These are phyloP conservation scores for Diacarnus erythraeanus DNA, from an alignment of 37 sponge, comb jelly and placozoan species.

Conservation along the genomic window DNA sequence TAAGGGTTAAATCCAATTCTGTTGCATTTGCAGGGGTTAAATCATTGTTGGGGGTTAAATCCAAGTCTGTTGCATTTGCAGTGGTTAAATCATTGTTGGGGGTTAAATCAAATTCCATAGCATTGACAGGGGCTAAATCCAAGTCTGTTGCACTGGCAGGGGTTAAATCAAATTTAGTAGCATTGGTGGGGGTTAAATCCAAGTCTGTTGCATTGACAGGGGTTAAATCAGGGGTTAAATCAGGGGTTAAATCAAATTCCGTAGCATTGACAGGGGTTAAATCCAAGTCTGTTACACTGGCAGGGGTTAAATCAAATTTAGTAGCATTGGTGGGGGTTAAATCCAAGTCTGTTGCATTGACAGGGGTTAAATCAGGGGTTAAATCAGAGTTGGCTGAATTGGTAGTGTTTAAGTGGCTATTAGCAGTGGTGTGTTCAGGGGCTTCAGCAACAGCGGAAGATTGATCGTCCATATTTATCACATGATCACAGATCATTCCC, in stretches of 20 bases:
- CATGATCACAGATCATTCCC: too few species aligned
- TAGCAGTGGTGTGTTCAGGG: too few species aligned
- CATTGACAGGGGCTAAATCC: not conserved
- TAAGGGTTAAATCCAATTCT: not conserved
- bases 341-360: not conserved
- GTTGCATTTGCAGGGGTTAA: not conserved
- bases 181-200: not conserved
- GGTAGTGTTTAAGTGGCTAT: not conserved
- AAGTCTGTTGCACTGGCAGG: not conserved
- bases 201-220: not conserved
- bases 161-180: not conserved
- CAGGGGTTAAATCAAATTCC: not conserved
- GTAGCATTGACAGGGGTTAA: not conserved
- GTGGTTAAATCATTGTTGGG: not conserved
- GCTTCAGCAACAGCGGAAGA: too few species aligned
- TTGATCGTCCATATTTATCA: too few species aligned
- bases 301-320: not conserved
- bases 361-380: too few species aligned
- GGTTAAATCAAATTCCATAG: not conserved
- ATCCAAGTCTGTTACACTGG: not conserved
- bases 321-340: not conserved
- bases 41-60: not conserved
- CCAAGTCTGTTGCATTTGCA: not conserved
- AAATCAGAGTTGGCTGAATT: too few species aligned
- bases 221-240: not conserved